Evolutionary conservation across 1,140 invertebrate species (phyloP).

Genomic region (Zelostemma sp.): DNA sequence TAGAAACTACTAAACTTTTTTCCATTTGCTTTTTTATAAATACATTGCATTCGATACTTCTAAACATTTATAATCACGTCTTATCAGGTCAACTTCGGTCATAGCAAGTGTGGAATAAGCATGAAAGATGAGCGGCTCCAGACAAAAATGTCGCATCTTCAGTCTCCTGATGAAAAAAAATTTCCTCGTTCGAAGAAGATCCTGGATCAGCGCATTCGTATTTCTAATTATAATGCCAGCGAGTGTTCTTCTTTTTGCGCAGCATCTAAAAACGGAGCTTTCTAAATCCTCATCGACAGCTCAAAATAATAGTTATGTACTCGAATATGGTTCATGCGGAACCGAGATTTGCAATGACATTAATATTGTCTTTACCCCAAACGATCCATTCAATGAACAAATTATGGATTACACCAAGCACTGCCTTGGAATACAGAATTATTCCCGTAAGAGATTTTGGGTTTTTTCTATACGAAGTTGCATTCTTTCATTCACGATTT

Average conservation of each 20-base stretch:
- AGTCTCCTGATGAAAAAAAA: slow-evolving; percentile 61
- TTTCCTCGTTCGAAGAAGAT: slow-evolving; percentile 55
- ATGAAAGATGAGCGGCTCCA: slow-evolving; percentile 31
- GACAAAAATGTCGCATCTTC: slow-evolving; percentile 51
- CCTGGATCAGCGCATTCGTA: slow-evolving; percentile 58
- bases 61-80: too few relatives aligned
- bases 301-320: slow-evolving; percentile 46
- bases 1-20: too few relatives aligned
- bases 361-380: slow-evolving; percentile 54
- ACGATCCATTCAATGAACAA: slow-evolving; percentile 39
- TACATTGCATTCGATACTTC: too few relatives aligned
- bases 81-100: too few relatives aligned
- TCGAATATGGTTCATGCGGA: slow-evolving; percentile 29
- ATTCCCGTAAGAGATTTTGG: too few relatives aligned
- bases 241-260: slow-evolving; percentile 54
- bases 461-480: too few relatives aligned
- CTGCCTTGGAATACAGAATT: slow-evolving; percentile 47
- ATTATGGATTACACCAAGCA: slow-evolving; percentile 46
- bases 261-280: slow-evolving; percentile 53
- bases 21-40: too few relatives aligned
- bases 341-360: slow-evolving; percentile 20
- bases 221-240: slow-evolving; percentile 60
- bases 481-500: too few relatives aligned
- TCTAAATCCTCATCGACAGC: slow-evolving; percentile 35
- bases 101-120: too few relatives aligned